Percentiles rank a stretch among this genome's conserved stretches.
Evolutionary conservation across 2,888 invertebrate species (phyloP).

Genomic region (Drosophila yooni): DNA sequence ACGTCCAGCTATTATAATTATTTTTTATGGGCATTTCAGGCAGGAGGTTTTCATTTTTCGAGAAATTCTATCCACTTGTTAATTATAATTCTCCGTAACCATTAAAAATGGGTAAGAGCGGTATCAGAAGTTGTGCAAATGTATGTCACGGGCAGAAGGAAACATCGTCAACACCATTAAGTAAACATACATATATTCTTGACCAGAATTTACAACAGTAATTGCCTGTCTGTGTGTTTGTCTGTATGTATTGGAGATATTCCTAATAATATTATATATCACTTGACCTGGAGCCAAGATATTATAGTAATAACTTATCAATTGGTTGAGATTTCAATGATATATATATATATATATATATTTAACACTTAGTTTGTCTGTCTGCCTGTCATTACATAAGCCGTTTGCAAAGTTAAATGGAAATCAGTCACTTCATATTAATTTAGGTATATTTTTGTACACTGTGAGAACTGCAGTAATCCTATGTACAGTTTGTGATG

Average conservation of each 20-base stretch:
- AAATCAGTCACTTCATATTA: background rate
- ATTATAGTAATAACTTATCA: background rate
- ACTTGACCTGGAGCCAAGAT: background rate
- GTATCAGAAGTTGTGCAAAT: background rate
- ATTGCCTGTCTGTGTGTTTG: background rate
- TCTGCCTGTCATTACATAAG: background rate
- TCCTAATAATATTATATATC: too few relatives aligned
- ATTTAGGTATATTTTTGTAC: background rate
- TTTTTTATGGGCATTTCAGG: background rate
- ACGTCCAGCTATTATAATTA: background rate
- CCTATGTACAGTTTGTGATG: background rate
- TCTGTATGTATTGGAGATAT: background rate
- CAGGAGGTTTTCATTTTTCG: background rate
- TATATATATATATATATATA: background rate
- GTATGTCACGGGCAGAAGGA: background rate
- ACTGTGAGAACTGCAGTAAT: background rate
- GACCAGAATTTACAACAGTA: background rate
- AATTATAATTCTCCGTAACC: conserved; percentile 7
- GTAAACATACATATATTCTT: background rate
- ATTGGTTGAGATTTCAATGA: background rate
- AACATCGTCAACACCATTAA: background rate
- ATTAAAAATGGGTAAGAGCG: background rate
- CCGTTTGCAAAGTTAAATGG: background rate
- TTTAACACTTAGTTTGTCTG: background rate
- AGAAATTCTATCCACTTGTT: conserved; percentile 1